Evolutionary conservation across 2,113 vertebrate species (phyloP).

Genomic region (Grus americana): DNA sequence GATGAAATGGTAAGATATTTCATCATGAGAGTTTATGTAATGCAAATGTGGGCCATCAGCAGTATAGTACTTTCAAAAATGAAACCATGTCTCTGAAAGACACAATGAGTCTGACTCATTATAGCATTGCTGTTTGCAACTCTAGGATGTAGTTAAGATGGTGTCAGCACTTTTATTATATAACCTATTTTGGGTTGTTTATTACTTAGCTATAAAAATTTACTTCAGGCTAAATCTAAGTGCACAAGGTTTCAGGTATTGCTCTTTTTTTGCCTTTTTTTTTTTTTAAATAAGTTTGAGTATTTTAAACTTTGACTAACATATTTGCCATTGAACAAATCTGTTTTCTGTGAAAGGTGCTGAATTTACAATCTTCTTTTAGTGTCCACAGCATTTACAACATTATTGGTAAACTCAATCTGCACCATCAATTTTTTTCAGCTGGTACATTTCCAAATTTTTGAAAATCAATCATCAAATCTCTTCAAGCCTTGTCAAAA

Average conservation of each 20-base stretch:
- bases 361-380: background rate
- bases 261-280: background rate
- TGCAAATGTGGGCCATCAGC: slow-evolving; percentile 47
- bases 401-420: background rate
- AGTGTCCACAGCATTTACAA: background rate
- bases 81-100: slow-evolving; percentile 36
- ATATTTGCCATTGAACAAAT: background rate
- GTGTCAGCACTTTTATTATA: slow-evolving; percentile 48
- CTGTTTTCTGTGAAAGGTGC: background rate
- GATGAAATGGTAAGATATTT: slow-evolving; percentile 39
- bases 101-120: slow-evolving; percentile 39
- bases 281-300: background rate
- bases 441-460: background rate
- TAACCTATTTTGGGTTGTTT: slow-evolving; percentile 38
- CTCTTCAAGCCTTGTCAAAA: background rate
- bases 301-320: background rate
- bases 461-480: background rate
- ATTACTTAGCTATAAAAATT: slow-evolving; percentile 39
- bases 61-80: slow-evolving; percentile 41
- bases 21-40: slow-evolving; percentile 35
- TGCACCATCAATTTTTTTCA: background rate
- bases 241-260: background rate
- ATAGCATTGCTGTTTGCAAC: background rate
- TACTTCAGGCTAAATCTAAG: slow-evolving; percentile 15
- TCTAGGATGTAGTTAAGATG: background rate